Conservation (phyloP, 2,113 vertebrate species). For the Campylomormyrus tamandua region DNA sequence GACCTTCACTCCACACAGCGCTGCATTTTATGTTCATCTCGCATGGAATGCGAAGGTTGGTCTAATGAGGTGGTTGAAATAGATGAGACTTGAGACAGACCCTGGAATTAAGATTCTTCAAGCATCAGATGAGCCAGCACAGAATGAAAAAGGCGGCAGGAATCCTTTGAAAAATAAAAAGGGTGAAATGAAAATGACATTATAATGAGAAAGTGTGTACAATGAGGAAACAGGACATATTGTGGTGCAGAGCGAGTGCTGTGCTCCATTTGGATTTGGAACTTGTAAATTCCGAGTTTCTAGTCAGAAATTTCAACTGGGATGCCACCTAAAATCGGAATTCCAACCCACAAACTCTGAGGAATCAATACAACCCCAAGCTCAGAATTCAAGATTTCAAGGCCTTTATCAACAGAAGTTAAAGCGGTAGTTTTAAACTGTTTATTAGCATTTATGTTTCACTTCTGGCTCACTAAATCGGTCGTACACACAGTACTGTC, state of each 20-base stretch:
- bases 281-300: too few relatives aligned
- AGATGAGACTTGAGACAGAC: background rate
- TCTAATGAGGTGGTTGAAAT: background rate
- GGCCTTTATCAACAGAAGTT: too few relatives aligned
- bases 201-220: background rate
- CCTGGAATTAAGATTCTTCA: background rate
- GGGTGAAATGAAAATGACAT: background rate
- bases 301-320: too few relatives aligned
- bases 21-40: background rate
- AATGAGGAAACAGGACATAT: background rate
- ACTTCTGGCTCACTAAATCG: too few relatives aligned
- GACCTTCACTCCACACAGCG: background rate
- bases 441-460: too few relatives aligned
- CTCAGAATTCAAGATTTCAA: too few relatives aligned
- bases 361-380: too few relatives aligned
- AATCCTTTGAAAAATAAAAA: background rate
- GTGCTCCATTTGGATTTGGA: too few relatives aligned
- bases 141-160: background rate
- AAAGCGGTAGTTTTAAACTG: too few relatives aligned
- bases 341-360: too few relatives aligned
- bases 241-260: background rate
- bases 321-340: too few relatives aligned
- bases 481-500: too few relatives aligned
- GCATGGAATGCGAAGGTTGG: background rate
- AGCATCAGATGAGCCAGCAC: background rate